These are phyloP conservation scores for cattle (Bos taurus) DNA, from an alignment of 2,113 vertebrate species.

Conservation along the genomic window ARS-UCD2.0 NC_037336.1:65998001-65998500, in stretches of 20 bases:
- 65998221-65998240: neutral
- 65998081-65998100: neutral
- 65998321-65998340: neutral
- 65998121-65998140: neutral
- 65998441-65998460: neutral
- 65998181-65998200: neutral
- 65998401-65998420: neutral
- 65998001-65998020: neutral
- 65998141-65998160: neutral
- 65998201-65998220: neutral
- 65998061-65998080: neutral
- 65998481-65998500: neutral
- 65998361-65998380: neutral
- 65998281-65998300: neutral
- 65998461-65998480: neutral
- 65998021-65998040: neutral
- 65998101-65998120: neutral
- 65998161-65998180: neutral
- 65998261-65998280: neutral
- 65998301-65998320: neutral
- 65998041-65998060: neutral
- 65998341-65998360: neutral
- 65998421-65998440: neutral
- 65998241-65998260: neutral
- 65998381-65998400: neutral